Evolutionary conservation across 2,888 invertebrate genomes (phyloP), one percentile per base, ranked within the genome.

Genomic region (Pheosia tremula): DNA sequence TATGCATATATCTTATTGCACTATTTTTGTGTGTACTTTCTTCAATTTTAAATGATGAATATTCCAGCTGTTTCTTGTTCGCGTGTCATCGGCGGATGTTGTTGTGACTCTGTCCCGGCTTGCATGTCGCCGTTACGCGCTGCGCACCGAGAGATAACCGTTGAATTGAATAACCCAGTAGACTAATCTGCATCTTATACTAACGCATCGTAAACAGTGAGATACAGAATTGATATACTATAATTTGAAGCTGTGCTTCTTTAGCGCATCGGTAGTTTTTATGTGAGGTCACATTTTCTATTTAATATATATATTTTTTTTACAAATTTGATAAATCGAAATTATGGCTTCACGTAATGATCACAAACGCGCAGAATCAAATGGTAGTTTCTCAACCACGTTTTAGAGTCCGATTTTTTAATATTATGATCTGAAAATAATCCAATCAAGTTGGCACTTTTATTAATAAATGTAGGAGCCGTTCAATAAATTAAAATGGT

Each of bases 141-240:
- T 59, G 71, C 60, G 53, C 74, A 80, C 75, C 75, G 78, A 80
- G 78, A 80, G 78, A 69, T 80, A 78, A 80, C 74, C 58, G 66
- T 70, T 67, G 64, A 41, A 52, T 57, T 45, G 24, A 24, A 50
- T 24, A 24, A 50, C 24, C 13, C 50, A 24, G 24, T 50, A 50
- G 50, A 50, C 24, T 24, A n/a, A 50, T 8, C 6, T 3, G 13
- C 7, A 50, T 24, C 3, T 50, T 50, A 50, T n/a, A 54, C 38
- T 41, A 58, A 62, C 38, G 37, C n/a, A 53, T 54, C 58, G 57
- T 56, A 43, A 8, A 43, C 8, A 6, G 8, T 0, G 8, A 8
- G 6, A 43, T 43, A 43, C 3, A 43, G 43, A 24, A 24, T 24
- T 24, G 24, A 24, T 24, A 24, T 24, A 24, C 24, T 24, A 24